phyloP scores from a whole-genome alignment of 2,888 invertebrate species.

The Asteroscopus sphinx region DNA sequence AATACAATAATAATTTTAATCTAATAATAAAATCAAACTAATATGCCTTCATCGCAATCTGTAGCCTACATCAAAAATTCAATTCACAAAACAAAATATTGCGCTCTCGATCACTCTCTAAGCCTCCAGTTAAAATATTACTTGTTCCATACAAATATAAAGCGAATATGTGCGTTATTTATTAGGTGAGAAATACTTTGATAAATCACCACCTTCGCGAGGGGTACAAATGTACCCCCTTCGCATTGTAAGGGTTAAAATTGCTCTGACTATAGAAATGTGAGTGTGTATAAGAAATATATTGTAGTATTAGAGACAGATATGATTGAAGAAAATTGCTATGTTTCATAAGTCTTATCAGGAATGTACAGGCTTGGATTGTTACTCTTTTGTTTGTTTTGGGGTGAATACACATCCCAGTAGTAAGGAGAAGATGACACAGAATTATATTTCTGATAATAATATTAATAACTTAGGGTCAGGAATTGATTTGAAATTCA shows the following conservation, averaged over 20 bases:
- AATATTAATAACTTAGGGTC: no score
- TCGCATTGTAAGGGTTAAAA: conserved; percentile 66
- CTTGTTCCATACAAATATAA: conserved; percentile 69
- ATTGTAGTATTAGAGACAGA: conserved; percentile 55
- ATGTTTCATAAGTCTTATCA: conserved; percentile 44
- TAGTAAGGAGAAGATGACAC: no score
- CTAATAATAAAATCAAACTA: not conserved
- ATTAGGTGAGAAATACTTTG: conserved; percentile 86
- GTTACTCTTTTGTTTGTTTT: conserved; percentile 36
- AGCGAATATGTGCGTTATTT: conserved; percentile 78
- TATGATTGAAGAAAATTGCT: conserved; percentile 57
- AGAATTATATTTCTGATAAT: no score
- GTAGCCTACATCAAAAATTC: conserved; percentile 22
- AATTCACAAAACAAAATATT: conserved; percentile 38
- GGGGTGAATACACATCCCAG: not conserved
- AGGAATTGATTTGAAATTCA: no score
- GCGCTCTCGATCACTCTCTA: conserved; percentile 61
- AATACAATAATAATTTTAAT: no score
- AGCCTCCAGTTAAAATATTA: conserved; percentile 69
- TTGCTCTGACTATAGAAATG: conserved; percentile 59
- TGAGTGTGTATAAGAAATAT: conserved; percentile 54
- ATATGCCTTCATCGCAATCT: not conserved
- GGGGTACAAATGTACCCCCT: conserved; percentile 63
- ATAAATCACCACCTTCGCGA: conserved; percentile 75
- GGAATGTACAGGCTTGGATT: conserved; percentile 25